Percentiles rank a stretch among this genome's conserved stretches.
Evolutionary conservation across 2,113 vertebrate species (phyloP).

Genomic region (Pygoscelis adeliae): DNA sequence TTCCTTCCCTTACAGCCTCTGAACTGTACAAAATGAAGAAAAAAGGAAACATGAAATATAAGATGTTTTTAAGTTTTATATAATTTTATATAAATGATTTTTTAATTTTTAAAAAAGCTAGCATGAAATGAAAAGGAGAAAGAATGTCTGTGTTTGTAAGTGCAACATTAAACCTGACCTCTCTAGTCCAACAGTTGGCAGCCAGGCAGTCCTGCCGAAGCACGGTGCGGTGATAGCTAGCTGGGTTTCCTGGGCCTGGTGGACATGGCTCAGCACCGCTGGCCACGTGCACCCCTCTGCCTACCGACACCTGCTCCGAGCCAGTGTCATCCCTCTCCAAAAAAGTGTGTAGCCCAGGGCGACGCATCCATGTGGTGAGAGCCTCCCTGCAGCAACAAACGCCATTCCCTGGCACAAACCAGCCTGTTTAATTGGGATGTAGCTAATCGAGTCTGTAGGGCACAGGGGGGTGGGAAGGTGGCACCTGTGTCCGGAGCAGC

Average conservation of each 20-base stretch:
- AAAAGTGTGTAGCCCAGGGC: neutral
- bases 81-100: too few species aligned
- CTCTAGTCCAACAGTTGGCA: neutral
- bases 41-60: neutral
- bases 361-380: neutral
- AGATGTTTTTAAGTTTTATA: neutral
- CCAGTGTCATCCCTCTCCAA: neutral
- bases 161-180: neutral
- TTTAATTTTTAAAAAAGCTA: neutral
- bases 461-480: neutral
- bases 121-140: neutral
- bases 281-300: neutral
- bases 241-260: neutral
- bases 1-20: neutral
- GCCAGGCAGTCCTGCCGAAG: too few species aligned
- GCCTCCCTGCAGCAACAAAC: neutral
- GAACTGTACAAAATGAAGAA: neutral
- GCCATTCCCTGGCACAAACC: neutral
- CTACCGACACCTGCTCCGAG: neutral
- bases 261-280: neutral
- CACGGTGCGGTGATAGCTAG: accelerated
- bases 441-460: neutral
- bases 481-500: too few species aligned
- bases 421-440: neutral
- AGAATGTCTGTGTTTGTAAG: neutral